Percentiles rank a stretch among this genome's conserved stretches.
These are phyloP conservation scores for Heliopora coerulea DNA, from an alignment of 92 coral and sea anemone species.

Conservation along the genomic window DNA sequence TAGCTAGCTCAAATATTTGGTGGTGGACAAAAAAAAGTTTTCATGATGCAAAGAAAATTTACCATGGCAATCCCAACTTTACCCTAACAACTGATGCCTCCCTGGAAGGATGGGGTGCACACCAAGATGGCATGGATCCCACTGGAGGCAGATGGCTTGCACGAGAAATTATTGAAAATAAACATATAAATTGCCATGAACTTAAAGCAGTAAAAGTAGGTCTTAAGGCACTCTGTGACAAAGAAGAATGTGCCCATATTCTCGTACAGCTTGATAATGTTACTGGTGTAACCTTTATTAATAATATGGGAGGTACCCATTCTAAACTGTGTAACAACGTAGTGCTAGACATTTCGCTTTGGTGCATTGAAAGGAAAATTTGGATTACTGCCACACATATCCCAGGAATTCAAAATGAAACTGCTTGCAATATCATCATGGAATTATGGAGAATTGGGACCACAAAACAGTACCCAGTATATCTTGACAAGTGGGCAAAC, in stretches of 20 bases:
- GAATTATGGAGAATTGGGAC: too few species aligned
- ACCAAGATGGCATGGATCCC: neutral
- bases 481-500: too few species aligned
- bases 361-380: conserved; percentile 22
- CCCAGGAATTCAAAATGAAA: neutral
- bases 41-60: conserved; percentile 25
- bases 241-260: neutral
- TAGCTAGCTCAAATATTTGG: conserved; percentile 19
- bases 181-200: conserved; percentile 32
- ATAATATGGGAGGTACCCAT: conserved; percentile 8
- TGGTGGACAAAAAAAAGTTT: conserved; percentile 32
- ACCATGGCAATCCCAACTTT: conserved; percentile 26
- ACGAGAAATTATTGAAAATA: neutral
- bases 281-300: neutral
- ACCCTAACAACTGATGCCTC: conserved; percentile 38
- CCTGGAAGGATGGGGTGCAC: conserved; percentile 37
- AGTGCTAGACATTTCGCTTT: neutral
- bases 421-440: too few species aligned
- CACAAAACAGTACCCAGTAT: too few species aligned
- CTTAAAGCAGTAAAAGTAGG: neutral
- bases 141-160: conserved; percentile 27
- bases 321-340: neutral
- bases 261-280: conserved; percentile 23
- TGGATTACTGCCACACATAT: conserved; percentile 25
- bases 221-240: neutral